These are phyloP conservation scores for Idaea straminata DNA, from an alignment of 2,888 invertebrate genomes.

Conservation along the genomic window DNA sequence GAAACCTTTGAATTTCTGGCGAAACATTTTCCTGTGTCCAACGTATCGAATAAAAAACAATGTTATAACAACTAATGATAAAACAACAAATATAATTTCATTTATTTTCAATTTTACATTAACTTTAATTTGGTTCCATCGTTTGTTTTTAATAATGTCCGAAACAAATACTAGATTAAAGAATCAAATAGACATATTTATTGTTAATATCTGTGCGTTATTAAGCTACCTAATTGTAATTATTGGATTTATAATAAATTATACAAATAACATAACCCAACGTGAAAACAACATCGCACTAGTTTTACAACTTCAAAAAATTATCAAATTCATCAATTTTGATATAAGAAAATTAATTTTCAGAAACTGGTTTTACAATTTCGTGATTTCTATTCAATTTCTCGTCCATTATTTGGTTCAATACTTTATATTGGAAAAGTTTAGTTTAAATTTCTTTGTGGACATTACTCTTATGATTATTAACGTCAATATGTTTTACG, in stretches of 20 bases:
- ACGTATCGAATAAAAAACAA: not conserved
- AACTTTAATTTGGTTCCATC: not conserved
- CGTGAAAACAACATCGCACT: not conserved
- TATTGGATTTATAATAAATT: not conserved
- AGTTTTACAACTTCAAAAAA: not conserved
- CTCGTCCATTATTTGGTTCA: not conserved
- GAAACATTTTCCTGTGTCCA: not conserved
- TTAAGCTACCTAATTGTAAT: not conserved
- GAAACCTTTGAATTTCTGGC: not conserved
- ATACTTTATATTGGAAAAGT: not conserved
- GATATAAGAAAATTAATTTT: not conserved
- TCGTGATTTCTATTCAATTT: not conserved
- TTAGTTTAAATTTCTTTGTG: not conserved
- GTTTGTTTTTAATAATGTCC: not conserved
- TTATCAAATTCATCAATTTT: not conserved
- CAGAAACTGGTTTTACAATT: not conserved
- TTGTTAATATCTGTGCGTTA: not conserved
- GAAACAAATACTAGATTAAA: not conserved
- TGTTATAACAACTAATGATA: not conserved
- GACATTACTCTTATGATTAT: not conserved
- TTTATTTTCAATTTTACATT: not conserved
- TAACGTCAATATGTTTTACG: not conserved
- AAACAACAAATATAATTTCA: not conserved
- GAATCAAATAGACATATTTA: not conserved
- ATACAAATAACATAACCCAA: not conserved